Conservation (phyloP, 1,140 invertebrate species). For the Trinorchestia longiramus region DNA sequence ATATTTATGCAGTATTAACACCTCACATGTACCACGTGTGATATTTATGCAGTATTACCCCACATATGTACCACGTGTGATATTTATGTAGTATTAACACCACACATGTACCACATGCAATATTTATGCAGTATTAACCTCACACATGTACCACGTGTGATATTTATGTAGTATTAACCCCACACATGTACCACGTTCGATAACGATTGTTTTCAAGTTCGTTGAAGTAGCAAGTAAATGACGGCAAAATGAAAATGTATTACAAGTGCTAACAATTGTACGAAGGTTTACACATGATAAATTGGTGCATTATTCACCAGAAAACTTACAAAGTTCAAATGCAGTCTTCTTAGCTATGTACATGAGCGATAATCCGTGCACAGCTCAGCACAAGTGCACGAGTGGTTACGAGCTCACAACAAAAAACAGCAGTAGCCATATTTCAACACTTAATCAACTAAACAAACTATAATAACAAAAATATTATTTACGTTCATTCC, state of each 20-base stretch:
- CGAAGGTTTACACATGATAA: background rate
- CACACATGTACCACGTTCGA: background rate
- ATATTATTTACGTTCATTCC: constrained; percentile 2
- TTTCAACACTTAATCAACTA: constrained; percentile 21
- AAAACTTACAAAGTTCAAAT: background rate
- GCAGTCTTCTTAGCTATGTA: background rate
- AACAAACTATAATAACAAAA: background rate
- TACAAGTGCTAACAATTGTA: background rate
- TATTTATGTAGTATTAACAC: background rate
- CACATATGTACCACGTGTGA: too few relatives aligned
- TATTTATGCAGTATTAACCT: too few relatives aligned
- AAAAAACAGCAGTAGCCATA: constrained; percentile 8
- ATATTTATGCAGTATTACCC: too few relatives aligned
- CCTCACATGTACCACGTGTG: background rate
- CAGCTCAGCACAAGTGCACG: constrained; percentile 2
- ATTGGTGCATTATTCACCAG: background rate
- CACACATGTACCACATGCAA: background rate
- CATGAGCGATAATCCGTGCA: background rate
- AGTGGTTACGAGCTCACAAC: constrained; percentile 17
- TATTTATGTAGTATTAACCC: background rate
- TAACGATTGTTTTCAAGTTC: too few relatives aligned
- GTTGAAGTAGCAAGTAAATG: too few relatives aligned
- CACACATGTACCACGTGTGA: too few relatives aligned
- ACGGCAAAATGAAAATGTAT: too few relatives aligned
- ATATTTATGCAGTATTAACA: background rate